Base-by-base conservation (phyloP, 1,140 invertebrate species). In the Bilobella aurantiaca region DNA sequence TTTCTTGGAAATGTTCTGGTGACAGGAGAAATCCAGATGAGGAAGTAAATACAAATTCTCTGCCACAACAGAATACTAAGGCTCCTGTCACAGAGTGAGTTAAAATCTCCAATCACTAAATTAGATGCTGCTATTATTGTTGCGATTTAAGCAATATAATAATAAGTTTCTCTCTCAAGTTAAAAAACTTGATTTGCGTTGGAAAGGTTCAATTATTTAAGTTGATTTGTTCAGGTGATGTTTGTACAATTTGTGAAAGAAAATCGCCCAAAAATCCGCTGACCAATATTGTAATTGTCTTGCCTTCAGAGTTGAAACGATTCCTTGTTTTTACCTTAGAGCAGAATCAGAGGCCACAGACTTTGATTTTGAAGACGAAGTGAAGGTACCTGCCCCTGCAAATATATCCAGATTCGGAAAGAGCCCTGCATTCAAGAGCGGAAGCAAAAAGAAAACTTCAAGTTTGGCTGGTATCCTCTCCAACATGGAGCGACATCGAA, bases 291-390 rank as follows among this genome's bases (percentile, higher is more conserved):
- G n/a, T n/a, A n/a, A n/a, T n/a, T n/a, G n/a, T n/a, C n/a, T n/a
- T n/a, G n/a, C n/a, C n/a, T n/a, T n/a, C n/a, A n/a, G n/a, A n/a
- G n/a, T n/a, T n/a, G n/a, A n/a, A n/a, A n/a, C n/a, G 12, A 16
- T 53, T 53, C 5, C 14, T 25, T 1, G 8, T 66, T 30, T 62
- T 28, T 57, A 31, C 74, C 75, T n/a, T 58, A 83, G 76, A 49
- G 72, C 76, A 1, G 84, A 63, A 28, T n/a, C 85, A 74, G 83
- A 85, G 61, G 78, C 81, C 72, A 84, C 85, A 0, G 84, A 87
- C 73, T 87, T 87, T 75, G 86, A 87, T 76, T 88, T 87, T 63
- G 85, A 86, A 83, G 86, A 87, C 68, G 86, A 87, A 76, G 85
- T 84, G 1, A n/a, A n/a, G n/a, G 80, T 85, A 25, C 79, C 82